Evolutionary conservation across 2,888 invertebrate species (phyloP), one percentile per base, ranked within the genome.

Genomic region (Seira musarum): DNA sequence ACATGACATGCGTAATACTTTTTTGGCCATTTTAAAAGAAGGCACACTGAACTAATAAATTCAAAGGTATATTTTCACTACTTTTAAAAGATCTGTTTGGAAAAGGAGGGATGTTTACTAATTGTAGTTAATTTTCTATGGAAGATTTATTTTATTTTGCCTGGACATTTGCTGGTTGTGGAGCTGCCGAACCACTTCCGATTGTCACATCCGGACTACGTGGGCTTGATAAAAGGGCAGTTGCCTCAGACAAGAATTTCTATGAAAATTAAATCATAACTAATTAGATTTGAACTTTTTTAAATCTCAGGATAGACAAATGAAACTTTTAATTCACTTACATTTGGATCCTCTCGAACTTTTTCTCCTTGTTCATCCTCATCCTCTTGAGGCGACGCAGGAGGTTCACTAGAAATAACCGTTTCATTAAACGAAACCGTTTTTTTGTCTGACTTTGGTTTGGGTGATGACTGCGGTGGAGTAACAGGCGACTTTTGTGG

Each of bases 171-270:
- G 57, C 22, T 8, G 17, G 17, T 25, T 13, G 13, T 8, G 3
- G 19, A 17, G 91, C 87, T 92, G 92, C 85, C 80, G 93, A 94
- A 86, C 91, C 91, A 83, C 89, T 88, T 85, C 89, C 89, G 81
- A 88, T 89, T 69, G 83, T 78, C 8, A 82, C 69, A 13, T 92
- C 92, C 3, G 95, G 94, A 64, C 94, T 93, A 85, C 92, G 91
- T 75, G 94, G 94, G 87, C 93, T 93, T 87, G 94, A 93, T 88
- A 96, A 90, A 91, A 95, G 91, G 86, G 91, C 92, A 89, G 95
- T 94, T 84, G 95, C 94, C 89, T 96, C 95, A 86, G 93, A 91
- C 87, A 94, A 92, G 89, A 94, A 94, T 87, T 93, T 92, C 94
- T 94, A 90, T 5, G 90, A 89, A 8, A 40, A 40, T 40, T 40